phyloP scores from a whole-genome alignment of 2,797 vertebrate genomes.

The Crypturellus tataupa region DNA sequence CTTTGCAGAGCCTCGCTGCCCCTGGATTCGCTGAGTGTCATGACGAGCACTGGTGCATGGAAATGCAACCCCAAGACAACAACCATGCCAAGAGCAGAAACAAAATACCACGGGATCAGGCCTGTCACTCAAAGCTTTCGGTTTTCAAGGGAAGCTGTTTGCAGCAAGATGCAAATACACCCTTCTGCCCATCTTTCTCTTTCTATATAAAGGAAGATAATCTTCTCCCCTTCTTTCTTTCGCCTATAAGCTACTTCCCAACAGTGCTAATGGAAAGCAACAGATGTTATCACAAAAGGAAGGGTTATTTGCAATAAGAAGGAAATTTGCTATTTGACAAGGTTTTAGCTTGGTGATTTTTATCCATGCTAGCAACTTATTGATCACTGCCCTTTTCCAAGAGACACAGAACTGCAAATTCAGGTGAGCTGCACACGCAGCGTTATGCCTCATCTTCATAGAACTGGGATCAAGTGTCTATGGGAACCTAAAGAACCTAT shows the following conservation, averaged over 20 bases:
- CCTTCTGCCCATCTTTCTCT: not conserved
- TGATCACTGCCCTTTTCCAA: not conserved
- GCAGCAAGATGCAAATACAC: not conserved
- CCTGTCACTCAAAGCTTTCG: not conserved
- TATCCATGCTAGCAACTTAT: not conserved
- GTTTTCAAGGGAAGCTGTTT: not conserved
- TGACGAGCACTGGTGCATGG: not conserved
- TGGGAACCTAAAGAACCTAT: not conserved
- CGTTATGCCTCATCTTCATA: not conserved
- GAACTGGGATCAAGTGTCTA: fast-evolving
- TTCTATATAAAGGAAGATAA: not conserved
- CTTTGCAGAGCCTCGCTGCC: not conserved
- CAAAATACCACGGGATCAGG: not conserved
- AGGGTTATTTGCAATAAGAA: not conserved
- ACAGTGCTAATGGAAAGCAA: not conserved
- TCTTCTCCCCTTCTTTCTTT: not conserved
- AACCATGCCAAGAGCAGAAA: not conserved
- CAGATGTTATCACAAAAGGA: not conserved
- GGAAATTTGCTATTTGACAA: not conserved
- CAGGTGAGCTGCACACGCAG: not conserved
- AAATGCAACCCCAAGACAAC: not conserved
- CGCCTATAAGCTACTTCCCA: not conserved
- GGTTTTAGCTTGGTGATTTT: not conserved
- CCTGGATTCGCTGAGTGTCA: not conserved
- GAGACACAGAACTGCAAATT: not conserved